Evolutionary conservation across 1,140 invertebrate species (phyloP).

Genomic region (Anastatus disparis): DNA sequence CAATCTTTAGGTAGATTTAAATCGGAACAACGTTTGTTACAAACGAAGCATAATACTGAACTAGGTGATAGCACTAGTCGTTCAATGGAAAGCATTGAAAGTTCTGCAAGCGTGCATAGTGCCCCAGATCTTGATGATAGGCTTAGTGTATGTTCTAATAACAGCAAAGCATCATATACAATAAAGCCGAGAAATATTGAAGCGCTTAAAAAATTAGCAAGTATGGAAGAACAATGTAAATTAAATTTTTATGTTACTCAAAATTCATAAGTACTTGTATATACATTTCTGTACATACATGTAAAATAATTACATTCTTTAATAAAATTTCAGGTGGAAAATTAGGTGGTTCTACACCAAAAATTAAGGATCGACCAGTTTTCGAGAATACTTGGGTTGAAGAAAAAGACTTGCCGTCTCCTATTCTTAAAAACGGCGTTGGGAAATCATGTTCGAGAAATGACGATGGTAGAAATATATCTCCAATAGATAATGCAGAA

Average conservation of each 20-base stretch:
- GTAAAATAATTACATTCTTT: too few relatives aligned
- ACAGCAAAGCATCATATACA: constrained; percentile 57
- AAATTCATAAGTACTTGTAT: too few relatives aligned
- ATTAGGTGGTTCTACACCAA: constrained; percentile 45
- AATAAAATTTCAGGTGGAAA: constrained; percentile 4
- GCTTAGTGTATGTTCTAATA: constrained; percentile 58
- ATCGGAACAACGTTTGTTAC: constrained; percentile 54
- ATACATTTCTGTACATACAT: too few relatives aligned
- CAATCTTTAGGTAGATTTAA: constrained; percentile 49
- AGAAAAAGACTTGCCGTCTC: constrained; percentile 55
- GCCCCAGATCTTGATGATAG: constrained; percentile 59
- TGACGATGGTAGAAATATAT: constrained; percentile 34
- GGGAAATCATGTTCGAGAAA: constrained; percentile 36
- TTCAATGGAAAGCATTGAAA: constrained; percentile 64
- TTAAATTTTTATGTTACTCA: neutral
- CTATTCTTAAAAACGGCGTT: constrained; percentile 54
- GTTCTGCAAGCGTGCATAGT: constrained; percentile 60
- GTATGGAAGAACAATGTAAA: constrained; percentile 51
- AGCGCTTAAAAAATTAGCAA: constrained; percentile 52
- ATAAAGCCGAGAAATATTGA: constrained; percentile 54
- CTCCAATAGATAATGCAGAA: constrained; percentile 38
- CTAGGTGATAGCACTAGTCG: constrained; percentile 46
- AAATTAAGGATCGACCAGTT: constrained; percentile 41
- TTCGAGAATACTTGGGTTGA: constrained; percentile 55
- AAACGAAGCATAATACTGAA: constrained; percentile 43